These are phyloP conservation scores for Pandion haliaetus DNA, from an alignment of 2,113 vertebrate species.

Conservation along the genomic window DNA sequence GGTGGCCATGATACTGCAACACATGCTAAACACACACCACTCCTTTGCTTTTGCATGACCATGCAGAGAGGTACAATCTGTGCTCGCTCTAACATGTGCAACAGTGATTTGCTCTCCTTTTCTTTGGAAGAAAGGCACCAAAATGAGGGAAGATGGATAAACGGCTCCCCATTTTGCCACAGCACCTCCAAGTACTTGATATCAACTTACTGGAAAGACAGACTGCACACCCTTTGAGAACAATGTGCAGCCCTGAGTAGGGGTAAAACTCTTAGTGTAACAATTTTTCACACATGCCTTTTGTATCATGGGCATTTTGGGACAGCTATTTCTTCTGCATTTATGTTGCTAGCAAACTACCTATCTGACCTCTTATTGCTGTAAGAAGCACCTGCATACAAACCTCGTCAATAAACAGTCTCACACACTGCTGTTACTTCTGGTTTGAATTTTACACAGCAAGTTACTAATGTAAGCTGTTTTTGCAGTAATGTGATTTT, in stretches of 20 bases:
- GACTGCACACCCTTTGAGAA: background rate
- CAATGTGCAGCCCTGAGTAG: fast-evolving
- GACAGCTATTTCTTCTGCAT: background rate
- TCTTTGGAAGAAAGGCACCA: background rate
- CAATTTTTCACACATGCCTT: background rate
- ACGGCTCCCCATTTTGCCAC: fast-evolving
- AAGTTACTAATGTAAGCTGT: background rate
- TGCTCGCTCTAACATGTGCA: fast-evolving
- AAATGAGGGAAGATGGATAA: background rate
- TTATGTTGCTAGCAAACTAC: background rate
- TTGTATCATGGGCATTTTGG: background rate
- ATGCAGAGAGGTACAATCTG: background rate
- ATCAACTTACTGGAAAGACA: background rate
- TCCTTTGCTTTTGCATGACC: fast-evolving
- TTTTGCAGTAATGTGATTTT: conserved; percentile 1
- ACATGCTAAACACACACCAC: background rate
- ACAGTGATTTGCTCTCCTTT: background rate
- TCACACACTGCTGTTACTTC: background rate
- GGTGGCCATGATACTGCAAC: too few species aligned
- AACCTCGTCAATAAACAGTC: background rate
- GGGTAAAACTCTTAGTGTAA: background rate
- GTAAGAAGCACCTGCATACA: background rate
- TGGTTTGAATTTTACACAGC: background rate
- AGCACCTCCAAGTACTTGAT: background rate
- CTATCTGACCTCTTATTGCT: background rate